Evolutionary conservation across 2,888 invertebrate genomes (phyloP).

Genomic region (Tipula confusa): DNA sequence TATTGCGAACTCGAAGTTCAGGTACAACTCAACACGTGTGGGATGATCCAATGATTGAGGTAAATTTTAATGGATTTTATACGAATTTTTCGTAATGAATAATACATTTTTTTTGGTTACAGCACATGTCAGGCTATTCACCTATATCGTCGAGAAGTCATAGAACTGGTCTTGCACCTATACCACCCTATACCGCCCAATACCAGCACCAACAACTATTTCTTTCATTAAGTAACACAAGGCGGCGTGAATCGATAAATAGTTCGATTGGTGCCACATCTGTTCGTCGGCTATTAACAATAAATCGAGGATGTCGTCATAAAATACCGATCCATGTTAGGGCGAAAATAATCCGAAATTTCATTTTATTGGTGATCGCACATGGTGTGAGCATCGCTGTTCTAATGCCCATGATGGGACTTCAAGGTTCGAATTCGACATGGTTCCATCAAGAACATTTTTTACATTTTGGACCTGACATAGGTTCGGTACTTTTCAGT

Average conservation of each 20-base stretch:
- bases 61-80: constrained; percentile 37
- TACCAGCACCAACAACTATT: constrained; percentile 20
- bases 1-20: constrained; percentile 47
- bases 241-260: constrained; percentile 64
- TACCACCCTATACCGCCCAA: constrained; percentile 35
- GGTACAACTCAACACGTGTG: constrained; percentile 47
- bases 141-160: constrained; percentile 57
- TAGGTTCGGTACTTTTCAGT: constrained; percentile 61
- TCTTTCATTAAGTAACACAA: constrained; percentile 39
- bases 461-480: constrained; percentile 47
- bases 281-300: constrained; percentile 66
- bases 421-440: constrained; percentile 49
- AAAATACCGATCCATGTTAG: constrained; percentile 48
- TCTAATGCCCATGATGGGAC: constrained; percentile 45
- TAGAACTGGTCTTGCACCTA: constrained; percentile 50
- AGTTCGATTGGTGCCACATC: constrained; percentile 74
- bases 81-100: not conserved
- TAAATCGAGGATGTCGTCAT: constrained; percentile 51
- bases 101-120: constrained; percentile 31
- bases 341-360: constrained; percentile 45
- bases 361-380: constrained; percentile 44
- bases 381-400: constrained; percentile 46
- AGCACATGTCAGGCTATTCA: constrained; percentile 57
- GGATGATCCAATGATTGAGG: constrained; percentile 50
- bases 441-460: constrained; percentile 49